phyloP scores from a whole-genome alignment of 64 coral and sea anemone genomes.

The Porites australiensis region DNA sequence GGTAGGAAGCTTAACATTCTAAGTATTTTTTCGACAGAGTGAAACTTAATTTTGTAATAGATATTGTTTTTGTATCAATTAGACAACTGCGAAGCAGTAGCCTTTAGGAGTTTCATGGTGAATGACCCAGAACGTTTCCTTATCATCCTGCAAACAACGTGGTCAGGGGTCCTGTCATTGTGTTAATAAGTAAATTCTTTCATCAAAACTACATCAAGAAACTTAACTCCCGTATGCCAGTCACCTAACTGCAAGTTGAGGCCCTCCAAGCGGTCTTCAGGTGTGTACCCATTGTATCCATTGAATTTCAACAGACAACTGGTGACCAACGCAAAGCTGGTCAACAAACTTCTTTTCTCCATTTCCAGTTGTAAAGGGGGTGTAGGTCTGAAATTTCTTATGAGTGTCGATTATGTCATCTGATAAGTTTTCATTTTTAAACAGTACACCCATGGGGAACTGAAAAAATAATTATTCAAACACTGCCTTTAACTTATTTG shows the following conservation, averaged over 20 bases:
- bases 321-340: not conserved
- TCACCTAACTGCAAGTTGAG: not conserved
- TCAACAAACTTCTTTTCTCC: not conserved
- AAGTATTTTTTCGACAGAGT: no score
- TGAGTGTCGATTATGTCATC: conserved; percentile 64
- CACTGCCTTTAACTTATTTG: no score
- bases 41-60: no score
- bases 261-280: not conserved
- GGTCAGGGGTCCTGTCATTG: not conserved
- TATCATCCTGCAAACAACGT: not conserved
- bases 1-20: no score
- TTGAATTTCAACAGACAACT: not conserved
- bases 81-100: no score
- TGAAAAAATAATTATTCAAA: no score
- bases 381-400: conserved; percentile 32
- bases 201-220: not conserved
- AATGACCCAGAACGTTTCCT: not conserved
- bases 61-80: no score
- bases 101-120: no score
- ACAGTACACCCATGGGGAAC: conserved; percentile 46
- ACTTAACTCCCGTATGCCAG: not conserved
- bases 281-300: not conserved
- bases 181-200: no score
- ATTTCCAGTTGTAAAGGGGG: not conserved
- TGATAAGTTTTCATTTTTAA: conserved; percentile 66